Conservation (phyloP, 2,113 vertebrate genomes). For the Catagonus wagneri region DNA sequence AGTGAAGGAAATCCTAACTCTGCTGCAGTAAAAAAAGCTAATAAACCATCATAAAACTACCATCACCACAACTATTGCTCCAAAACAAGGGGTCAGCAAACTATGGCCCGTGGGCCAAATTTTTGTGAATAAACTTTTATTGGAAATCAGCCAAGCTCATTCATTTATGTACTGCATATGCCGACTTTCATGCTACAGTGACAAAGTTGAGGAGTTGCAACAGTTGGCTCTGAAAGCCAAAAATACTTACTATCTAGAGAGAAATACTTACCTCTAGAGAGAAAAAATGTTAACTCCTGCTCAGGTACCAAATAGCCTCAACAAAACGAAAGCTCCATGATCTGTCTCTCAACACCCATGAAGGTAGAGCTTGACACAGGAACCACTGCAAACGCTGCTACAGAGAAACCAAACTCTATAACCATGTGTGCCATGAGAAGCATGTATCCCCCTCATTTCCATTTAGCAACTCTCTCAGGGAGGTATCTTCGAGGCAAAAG, state of each 20-base stretch:
- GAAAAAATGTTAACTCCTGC: neutral
- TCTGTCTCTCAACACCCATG: neutral
- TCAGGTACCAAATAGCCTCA: neutral
- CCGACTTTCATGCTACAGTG: neutral
- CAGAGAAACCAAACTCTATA: neutral
- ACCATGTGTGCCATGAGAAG: neutral
- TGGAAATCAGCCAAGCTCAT: neutral
- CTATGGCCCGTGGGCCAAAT: neutral
- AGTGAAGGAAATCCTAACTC: neutral
- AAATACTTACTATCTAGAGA: constrained; percentile 10
- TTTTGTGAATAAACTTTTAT: neutral
- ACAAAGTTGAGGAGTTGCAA: neutral
- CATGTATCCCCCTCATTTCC: neutral
- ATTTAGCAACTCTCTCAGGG: neutral
- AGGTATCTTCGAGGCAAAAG: neutral
- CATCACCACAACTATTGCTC: neutral
- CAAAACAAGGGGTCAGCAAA: neutral
- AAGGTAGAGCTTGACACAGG: neutral
- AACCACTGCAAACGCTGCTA: neutral
- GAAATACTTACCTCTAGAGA: neutral
- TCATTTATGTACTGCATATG: neutral
- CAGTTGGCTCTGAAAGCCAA: neutral
- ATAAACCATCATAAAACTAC: constrained; percentile 23
- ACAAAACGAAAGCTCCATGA: neutral
- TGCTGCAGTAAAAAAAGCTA: neutral